These are phyloP conservation scores for Garra rufa DNA, from an alignment of 2,113 vertebrate species.

Conservation along the genomic window DNA sequence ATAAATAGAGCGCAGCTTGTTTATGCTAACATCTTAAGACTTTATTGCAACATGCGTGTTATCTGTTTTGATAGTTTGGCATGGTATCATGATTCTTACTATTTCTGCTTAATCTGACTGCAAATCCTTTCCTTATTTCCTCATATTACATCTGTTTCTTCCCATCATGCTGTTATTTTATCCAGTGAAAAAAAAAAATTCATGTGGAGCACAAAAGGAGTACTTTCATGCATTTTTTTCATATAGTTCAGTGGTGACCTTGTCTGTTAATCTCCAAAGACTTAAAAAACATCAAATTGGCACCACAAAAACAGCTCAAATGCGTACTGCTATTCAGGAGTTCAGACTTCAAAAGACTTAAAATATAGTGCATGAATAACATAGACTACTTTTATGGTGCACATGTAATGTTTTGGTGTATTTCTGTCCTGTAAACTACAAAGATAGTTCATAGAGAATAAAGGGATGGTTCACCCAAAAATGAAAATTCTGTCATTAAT, in stretches of 20 bases:
- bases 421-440: neutral
- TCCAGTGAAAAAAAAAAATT: too few species aligned
- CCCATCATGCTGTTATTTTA: neutral
- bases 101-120: neutral
- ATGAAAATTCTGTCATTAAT: too few species aligned
- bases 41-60: neutral
- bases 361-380: neutral
- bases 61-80: neutral
- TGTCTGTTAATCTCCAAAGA: neutral
- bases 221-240: neutral
- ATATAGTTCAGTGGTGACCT: neutral
- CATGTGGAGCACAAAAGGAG: neutral
- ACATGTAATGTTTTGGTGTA: neutral
- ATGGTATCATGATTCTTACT: neutral
- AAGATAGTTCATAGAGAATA: neutral
- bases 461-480: too few species aligned
- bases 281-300: neutral
- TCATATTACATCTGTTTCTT: neutral
- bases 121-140: neutral
- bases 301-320: neutral
- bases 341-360: neutral
- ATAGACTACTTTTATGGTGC: neutral
- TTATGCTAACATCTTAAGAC: slow-evolving; percentile 17
- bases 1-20: neutral
- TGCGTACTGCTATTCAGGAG: neutral